These are phyloP conservation scores for Campoplex capitator DNA, from an alignment of 2,888 invertebrate species.

Conservation along the genomic window DNA sequence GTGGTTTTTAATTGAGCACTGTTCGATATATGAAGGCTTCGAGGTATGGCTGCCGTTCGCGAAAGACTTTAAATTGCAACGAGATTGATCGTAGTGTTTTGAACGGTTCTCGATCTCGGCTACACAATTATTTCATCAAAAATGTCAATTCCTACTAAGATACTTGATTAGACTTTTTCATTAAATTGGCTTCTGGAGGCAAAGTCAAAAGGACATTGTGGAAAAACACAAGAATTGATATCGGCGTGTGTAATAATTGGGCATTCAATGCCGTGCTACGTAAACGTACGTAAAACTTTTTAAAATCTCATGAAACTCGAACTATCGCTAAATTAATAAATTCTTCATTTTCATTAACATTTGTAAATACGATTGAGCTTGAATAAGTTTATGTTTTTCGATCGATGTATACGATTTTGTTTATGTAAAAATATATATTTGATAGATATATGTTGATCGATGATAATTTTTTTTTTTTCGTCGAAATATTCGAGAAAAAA, in stretches of 20 bases:
- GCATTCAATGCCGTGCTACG: neutral
- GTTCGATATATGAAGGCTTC: neutral
- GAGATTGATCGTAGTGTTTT: neutral
- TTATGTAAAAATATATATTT: constrained; percentile 10
- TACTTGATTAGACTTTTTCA: neutral
- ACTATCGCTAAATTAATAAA: neutral
- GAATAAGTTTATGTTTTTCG: neutral
- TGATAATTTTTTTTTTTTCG: neutral
- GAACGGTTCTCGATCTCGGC: neutral
- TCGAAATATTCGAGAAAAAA: no score
- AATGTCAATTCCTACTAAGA: neutral
- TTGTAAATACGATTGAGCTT: neutral
- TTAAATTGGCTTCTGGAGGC: neutral
- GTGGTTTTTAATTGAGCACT: neutral
- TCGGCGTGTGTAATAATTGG: neutral
- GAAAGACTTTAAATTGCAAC: neutral
- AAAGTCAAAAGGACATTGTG: neutral
- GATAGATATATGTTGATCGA: neutral
- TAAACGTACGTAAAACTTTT: neutral
- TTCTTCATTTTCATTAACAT: neutral
- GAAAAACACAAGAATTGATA: neutral
- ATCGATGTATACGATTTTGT: neutral
- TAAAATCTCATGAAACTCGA: neutral
- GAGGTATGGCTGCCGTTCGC: neutral
- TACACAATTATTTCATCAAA: neutral